Conservation (phyloP, 2,888 invertebrate species). For the Cheilosia vulpina region DNA sequence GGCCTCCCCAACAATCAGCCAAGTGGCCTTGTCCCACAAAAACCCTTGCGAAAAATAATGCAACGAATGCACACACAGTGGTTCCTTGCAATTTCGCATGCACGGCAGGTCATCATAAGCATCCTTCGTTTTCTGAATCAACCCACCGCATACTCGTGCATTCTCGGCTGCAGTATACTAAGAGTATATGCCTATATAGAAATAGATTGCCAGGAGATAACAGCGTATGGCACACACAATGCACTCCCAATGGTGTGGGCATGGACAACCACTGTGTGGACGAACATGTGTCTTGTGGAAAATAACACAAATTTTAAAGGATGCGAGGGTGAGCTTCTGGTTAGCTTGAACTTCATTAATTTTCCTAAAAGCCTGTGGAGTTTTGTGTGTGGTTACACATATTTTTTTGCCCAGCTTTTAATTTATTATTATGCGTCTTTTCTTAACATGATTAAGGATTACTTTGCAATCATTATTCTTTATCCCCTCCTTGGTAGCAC, state of each 20-base stretch:
- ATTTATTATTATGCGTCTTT: slow-evolving; percentile 54
- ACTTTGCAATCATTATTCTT: not conserved
- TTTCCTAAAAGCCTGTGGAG: slow-evolving; percentile 45
- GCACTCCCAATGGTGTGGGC: slow-evolving; percentile 21
- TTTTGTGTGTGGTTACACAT: slow-evolving; percentile 16
- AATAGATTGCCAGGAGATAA: slow-evolving; percentile 68
- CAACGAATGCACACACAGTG: slow-evolving; percentile 43
- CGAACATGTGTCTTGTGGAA: slow-evolving; percentile 37
- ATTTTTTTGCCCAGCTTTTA: slow-evolving; percentile 29
- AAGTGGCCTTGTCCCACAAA: slow-evolving; percentile 66
- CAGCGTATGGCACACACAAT: slow-evolving; percentile 49
- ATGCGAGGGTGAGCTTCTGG: not conserved
- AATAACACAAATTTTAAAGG: not conserved
- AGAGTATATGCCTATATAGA: slow-evolving; percentile 13
- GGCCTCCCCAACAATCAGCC: slow-evolving; percentile 22
- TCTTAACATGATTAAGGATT: slow-evolving; percentile 58
- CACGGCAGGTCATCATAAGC: slow-evolving; percentile 72
- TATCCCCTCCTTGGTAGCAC: not conserved
- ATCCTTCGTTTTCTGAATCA: slow-evolving; percentile 61
- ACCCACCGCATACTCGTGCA: slow-evolving; percentile 57
- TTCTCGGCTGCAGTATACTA: not conserved
- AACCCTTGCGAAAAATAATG: slow-evolving; percentile 32
- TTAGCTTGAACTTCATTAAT: slow-evolving; percentile 25
- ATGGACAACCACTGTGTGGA: slow-evolving; percentile 1
- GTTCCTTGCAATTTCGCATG: slow-evolving; percentile 62